Evolutionary conservation across 2,888 invertebrate species (phyloP), one percentile per base, ranked within the genome.

Genomic region (Gandaritis pyraliata): DNA sequence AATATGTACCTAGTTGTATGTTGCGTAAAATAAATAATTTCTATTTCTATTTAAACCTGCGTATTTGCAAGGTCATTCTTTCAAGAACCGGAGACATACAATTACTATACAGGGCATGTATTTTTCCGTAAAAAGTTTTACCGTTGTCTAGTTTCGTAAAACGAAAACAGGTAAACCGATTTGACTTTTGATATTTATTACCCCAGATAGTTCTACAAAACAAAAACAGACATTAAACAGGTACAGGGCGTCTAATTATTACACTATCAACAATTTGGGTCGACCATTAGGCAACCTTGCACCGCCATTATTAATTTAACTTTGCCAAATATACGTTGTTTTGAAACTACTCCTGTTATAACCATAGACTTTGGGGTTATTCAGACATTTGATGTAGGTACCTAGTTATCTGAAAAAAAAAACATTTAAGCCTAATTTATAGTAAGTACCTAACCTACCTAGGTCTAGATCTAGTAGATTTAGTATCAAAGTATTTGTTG

Each of bases 261-360:
- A 74, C 76, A 75, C 75, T 80, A 81, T 82, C 77, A 78, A 79
- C 82, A 81, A 80, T 79, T 74, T 68, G 71, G 66, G 61, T 62
- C 75, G 69, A 70, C 81, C 76, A 80, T 79, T 83, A 84, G 72
- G 75, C 71, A 74, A 72, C 77, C 75, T 73, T 73, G 72, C 73
- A 71, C 72, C 69, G 66, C 72, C 65, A 61, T 80, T 78, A 85
- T 85, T 85, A 83, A 85, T 85, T 82, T 78, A 80, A 82, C 71
- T 78, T 77, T 64, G 61, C 68, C 58, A 71, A 74, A 76, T 76
- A 71, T 74, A 76, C 72, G 74, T 73, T 75, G 78, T 80, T 80
- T 46, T 33, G 29, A 63, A 80, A 80, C 77, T 76, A 73, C 68
- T 74, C 64, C 64, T 68, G 72, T 73, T 75, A 69, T 70, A 69